phyloP scores from a whole-genome alignment of 2,113 vertebrate species.

The Ciconia stormi region DNA sequence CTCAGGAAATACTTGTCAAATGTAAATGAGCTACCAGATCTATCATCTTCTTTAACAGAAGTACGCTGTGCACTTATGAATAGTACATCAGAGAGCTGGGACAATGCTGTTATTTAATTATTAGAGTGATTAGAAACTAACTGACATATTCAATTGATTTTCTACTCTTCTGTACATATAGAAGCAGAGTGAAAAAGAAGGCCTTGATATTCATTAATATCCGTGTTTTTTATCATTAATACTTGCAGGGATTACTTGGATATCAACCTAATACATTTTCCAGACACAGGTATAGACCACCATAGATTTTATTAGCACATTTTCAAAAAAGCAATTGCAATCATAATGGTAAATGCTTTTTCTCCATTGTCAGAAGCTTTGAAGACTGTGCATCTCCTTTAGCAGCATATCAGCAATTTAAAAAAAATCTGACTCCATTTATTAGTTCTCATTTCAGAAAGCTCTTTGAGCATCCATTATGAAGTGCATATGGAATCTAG shows the following conservation, averaged over 20 bases:
- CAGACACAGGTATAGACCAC: neutral
- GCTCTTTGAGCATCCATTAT: neutral
- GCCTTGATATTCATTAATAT: neutral
- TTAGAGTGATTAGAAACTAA: neutral
- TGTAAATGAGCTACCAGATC: neutral
- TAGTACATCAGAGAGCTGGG: neutral
- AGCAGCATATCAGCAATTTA: neutral
- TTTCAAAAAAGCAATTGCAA: neutral
- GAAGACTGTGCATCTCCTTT: neutral
- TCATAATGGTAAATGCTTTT: neutral
- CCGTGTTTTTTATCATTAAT: neutral
- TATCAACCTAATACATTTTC: neutral
- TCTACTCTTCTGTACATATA: neutral
- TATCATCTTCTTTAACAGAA: neutral
- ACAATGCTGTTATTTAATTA: neutral
- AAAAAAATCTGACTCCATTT: neutral
- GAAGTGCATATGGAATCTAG: neutral
- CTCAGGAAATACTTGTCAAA: neutral
- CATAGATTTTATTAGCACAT: neutral
- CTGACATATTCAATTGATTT: neutral
- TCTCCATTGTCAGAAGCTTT: neutral
- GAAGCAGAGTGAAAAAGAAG: neutral
- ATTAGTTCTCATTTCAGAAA: neutral
- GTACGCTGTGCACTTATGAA: neutral
- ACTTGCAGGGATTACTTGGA: neutral